These are phyloP conservation scores for Pollachius pollachius DNA, from an alignment of 2,113 vertebrate genomes.

Conservation along the genomic window DNA sequence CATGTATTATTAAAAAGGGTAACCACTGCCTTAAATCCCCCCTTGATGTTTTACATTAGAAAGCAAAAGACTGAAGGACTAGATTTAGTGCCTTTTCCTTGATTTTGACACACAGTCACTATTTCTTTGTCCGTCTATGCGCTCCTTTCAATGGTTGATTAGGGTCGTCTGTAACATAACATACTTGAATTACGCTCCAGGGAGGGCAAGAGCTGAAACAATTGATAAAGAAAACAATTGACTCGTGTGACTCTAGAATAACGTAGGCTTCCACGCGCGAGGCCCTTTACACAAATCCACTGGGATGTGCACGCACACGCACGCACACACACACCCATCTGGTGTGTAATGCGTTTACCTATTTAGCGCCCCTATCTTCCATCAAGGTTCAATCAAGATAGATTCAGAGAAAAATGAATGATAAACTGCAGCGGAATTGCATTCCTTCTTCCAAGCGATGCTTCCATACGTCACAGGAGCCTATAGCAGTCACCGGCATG, in stretches of 20 bases:
- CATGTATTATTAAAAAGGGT: conserved; percentile 33
- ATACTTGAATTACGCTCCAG: background rate
- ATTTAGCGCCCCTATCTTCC: no score
- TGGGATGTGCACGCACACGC: background rate
- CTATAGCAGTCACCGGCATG: no score
- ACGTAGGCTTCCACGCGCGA: background rate
- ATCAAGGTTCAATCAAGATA: no score
- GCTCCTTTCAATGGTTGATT: conserved; percentile 44
- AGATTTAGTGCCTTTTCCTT: conserved; percentile 61
- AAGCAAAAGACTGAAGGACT: conserved; percentile 60
- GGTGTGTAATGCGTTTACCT: no score
- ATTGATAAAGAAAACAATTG: no score
- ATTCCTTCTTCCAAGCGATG: no score
- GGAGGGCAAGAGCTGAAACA: no score
- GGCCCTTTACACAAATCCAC: background rate
- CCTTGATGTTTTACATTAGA: conserved; percentile 29
- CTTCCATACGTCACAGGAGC: no score
- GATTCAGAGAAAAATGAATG: no score
- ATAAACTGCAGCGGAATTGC: no score
- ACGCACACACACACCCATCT: conserved; percentile 6
- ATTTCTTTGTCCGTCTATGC: conserved; percentile 48
- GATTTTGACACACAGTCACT: conserved; percentile 57
- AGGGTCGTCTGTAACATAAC: conserved; percentile 28
- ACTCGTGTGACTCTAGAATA: background rate
- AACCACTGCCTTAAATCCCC: conserved; percentile 73